These are phyloP conservation scores for Hypsibius dujardini DNA, from an alignment of 1,140 invertebrate species.

Conservation along the genomic window DNA sequence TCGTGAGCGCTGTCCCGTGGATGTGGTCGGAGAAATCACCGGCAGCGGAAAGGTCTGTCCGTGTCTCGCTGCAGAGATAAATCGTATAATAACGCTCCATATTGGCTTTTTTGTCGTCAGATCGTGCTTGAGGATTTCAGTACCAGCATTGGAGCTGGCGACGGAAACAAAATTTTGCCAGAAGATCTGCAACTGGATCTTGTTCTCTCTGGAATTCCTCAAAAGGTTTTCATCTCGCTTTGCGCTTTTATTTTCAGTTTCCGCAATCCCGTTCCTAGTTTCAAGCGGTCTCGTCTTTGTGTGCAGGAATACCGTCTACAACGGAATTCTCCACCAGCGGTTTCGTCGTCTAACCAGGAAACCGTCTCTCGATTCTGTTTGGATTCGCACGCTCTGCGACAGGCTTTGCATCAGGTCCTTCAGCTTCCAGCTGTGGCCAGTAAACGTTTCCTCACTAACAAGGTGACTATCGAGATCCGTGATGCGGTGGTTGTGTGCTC, in stretches of 20 bases:
- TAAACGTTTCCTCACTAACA: slow-evolving; percentile 83
- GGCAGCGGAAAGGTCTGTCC: slow-evolving; percentile 52
- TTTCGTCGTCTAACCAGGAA: too few species aligned
- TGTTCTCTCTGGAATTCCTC: slow-evolving; percentile 69
- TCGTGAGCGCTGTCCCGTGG: slow-evolving; percentile 76
- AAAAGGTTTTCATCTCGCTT: slow-evolving; percentile 40
- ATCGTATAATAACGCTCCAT: too few species aligned
- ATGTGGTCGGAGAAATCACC: slow-evolving; percentile 77
- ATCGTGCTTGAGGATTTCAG: slow-evolving; percentile 47
- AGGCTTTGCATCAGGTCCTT: slow-evolving; percentile 59
- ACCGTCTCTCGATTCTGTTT: too few species aligned
- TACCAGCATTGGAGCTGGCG: slow-evolving; percentile 30
- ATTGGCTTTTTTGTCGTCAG: slow-evolving; percentile 22
- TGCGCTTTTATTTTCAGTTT: background rate
- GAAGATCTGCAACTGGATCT: slow-evolving; percentile 73
- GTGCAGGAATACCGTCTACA: background rate
- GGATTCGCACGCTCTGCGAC: slow-evolving; percentile 35
- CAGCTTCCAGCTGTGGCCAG: slow-evolving; percentile 74
- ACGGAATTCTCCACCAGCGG: background rate
- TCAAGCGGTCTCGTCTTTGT: background rate
- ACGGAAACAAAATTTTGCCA: slow-evolving; percentile 38
- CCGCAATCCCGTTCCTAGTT: background rate
- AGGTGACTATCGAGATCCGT: slow-evolving; percentile 34
- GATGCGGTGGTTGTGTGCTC: slow-evolving; percentile 17
- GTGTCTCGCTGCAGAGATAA: slow-evolving; percentile 3